Evolutionary conservation across 2,888 invertebrate genomes (phyloP).

Genomic region (Cantharis rufa): DNA sequence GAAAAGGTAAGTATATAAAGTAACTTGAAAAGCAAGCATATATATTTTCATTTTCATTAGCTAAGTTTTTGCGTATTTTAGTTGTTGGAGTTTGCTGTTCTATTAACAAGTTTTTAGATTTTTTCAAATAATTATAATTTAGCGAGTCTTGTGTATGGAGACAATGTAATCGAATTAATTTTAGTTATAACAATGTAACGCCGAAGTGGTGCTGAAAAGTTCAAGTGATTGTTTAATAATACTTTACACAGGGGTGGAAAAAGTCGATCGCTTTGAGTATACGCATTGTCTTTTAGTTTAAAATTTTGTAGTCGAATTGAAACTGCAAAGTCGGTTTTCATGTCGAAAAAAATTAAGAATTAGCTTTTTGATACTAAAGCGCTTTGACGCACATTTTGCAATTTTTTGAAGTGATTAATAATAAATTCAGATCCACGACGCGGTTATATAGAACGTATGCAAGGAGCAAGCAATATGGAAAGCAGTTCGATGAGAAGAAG

Average conservation of each 20-base stretch:
- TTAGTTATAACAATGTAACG: slow-evolving; percentile 4
- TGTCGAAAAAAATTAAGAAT: not conserved
- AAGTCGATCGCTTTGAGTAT: slow-evolving; percentile 1
- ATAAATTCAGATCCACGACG: slow-evolving; percentile 38
- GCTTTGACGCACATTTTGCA: not conserved
- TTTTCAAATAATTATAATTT: not conserved
- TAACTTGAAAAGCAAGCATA: not conserved
- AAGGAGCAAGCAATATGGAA: slow-evolving; percentile 39
- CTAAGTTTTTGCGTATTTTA: not conserved
- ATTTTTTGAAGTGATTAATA: slow-evolving; percentile 18
- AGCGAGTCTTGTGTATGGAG: not conserved
- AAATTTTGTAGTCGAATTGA: slow-evolving; percentile 8
- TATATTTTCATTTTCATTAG: not conserved
- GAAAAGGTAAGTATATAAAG: not conserved
- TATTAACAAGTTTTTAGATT: not conserved
- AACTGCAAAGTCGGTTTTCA: not conserved
- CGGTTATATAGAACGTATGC: slow-evolving; percentile 26
- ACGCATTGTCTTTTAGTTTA: slow-evolving; percentile 8
- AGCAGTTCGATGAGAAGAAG: slow-evolving; percentile 73
- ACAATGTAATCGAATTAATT: slow-evolving; percentile 9
- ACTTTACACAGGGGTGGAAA: slow-evolving; percentile 4
- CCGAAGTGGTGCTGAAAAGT: not conserved
- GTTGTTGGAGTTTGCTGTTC: not conserved
- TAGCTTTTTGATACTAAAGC: slow-evolving; percentile 1
- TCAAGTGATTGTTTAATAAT: slow-evolving; percentile 13